Evolutionary conservation across 2,888 invertebrate species (phyloP), one percentile per base, ranked within the genome.

Genomic region (Sialis lutaria): DNA sequence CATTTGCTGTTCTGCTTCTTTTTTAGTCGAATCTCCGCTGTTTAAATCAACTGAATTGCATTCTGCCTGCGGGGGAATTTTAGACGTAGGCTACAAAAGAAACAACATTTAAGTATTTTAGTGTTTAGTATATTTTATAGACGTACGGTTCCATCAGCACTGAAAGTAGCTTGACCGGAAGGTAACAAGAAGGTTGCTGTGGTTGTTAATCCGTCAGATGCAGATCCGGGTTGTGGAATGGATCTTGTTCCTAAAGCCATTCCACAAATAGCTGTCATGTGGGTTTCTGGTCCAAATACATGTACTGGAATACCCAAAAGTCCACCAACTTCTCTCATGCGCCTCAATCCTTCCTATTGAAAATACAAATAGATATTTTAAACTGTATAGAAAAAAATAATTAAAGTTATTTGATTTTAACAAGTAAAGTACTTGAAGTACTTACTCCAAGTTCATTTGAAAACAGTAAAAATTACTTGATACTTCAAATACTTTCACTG

Each of bases 181-280:
- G 89, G 87, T 46, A 92, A 64, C 40, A 92, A 68, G 63, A 92
- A 92, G 64, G 91, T 91, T 1, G 91, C 91, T 0, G 92, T 92
- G 1, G 90, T 92, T 1, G 89, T 83, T 54, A 80, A 76, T 59
- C 84, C 84, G 39, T 72, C 73, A 62, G 65, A 73, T 59, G 69
- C 69, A 57, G 64, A 68, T 58, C 69, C 69, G 31, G 74, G 64
- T 51, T 76, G 73, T 1, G 93, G 91, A 53, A 96, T 84, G 9
- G 87, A 77, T 39, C 82, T 69, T 56, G 87, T 89, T 12, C 96
- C 96, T 48, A 98, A 69, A 2, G 98, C 98, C 77, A 97, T 92
- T 2, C 93, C 92, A 52, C 96, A 96, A 57, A 98, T 96, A n/a
- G 95, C 82, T 0, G 98, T 98, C 98, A 99, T 98, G 68, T 96